Base-by-base conservation (phyloP, 1,140 invertebrate species). In the Maniola jurtina region DNA sequence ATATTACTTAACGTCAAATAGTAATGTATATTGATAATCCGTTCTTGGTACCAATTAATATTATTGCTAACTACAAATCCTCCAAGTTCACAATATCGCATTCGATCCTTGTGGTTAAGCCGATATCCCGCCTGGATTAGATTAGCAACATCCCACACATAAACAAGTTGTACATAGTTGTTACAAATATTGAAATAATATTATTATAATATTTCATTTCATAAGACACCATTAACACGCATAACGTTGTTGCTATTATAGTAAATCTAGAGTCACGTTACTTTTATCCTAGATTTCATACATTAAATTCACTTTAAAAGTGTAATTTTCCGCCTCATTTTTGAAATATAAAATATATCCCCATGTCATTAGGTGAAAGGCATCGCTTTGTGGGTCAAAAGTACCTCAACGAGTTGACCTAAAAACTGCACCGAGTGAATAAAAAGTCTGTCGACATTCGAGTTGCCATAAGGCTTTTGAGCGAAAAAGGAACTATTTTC, bases 311-410 rank as follows among this genome's bases (percentile, higher is more conserved):
- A 54, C 50, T 52, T 40, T 58, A 40, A 56, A 58, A 40, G n/a
- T 58, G 33, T 16, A 55, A 55, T 61, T 61, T 61, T 55, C 50
- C 16, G 25, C 47, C 36, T 40, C 54, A 34, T 56, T 66, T 50
- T 62, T 55, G 52, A 40, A 40, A 50, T 62, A 56, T 64, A 40
- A 67, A 65, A 65, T 65, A 67, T 57, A 61, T 61, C 36, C 59
- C 56, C 64, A 55, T 42, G 65, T 67, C 65, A 67, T 67, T 67
- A 67, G 65, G 52, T 55, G 52, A 55, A 62, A 57, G 62, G 54
- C 62, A 67, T 67, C 65, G 52, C 65, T 67, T 67, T 67, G 42
- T 67, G 60, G 65, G 65, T 67, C 65, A 67, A 67, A 61, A 62
- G 65, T 67, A 62, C 40, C 59, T 67, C 60, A 67, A 67, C 60